These are phyloP conservation scores for Elgaria multicarinata DNA, from an alignment of 2,113 vertebrate genomes.

Conservation along the genomic window DNA sequence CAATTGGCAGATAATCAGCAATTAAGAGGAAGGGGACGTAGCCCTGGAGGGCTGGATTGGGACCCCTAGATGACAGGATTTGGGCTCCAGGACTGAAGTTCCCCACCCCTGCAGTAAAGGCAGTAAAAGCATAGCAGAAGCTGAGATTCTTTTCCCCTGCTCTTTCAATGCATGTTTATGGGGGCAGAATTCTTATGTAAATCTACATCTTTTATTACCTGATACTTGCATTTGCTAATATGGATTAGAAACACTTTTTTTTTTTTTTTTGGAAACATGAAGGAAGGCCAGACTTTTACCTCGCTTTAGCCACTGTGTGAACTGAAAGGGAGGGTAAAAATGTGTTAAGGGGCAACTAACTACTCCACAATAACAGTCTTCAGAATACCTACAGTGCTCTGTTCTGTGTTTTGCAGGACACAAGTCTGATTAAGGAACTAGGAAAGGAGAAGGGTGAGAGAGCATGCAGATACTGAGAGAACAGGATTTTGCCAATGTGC, in stretches of 20 bases:
- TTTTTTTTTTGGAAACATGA: neutral
- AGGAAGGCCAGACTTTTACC: neutral
- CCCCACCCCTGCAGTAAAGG: too few species aligned
- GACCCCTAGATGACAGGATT: too few species aligned
- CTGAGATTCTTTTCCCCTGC: too few species aligned
- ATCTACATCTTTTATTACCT: neutral
- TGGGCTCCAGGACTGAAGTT: too few species aligned
- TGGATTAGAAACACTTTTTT: neutral
- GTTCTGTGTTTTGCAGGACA: neutral
- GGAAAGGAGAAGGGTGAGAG: neutral
- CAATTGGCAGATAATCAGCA: too few species aligned
- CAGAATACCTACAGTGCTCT: neutral
- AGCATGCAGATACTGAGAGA: neutral
- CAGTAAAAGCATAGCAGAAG: too few species aligned
- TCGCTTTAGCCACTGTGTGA: neutral
- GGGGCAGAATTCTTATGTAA: neutral
- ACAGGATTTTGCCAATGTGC: neutral
- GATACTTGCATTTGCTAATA: neutral
- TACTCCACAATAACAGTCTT: neutral
- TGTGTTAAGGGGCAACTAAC: neutral
- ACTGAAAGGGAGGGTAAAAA: neutral
- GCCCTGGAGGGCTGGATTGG: too few species aligned
- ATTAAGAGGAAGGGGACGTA: too few species aligned
- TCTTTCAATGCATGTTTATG: too few species aligned
- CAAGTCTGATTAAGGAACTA: neutral